Base-by-base conservation (phyloP, 2,888 invertebrate genomes). In the Dioctria rufipes region DNA sequence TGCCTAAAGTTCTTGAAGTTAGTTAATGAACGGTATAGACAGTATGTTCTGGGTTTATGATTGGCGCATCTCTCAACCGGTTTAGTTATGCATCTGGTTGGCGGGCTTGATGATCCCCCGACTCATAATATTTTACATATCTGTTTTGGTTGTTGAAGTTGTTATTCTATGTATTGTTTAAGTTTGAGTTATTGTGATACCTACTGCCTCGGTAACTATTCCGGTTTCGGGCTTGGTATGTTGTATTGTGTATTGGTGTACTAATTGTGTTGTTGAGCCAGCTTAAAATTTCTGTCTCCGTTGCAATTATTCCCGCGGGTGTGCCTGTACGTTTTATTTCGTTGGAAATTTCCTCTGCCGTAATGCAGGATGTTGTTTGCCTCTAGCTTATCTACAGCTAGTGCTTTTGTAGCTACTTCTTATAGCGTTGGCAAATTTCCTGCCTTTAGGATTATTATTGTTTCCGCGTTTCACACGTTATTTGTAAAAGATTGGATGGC, bases 391-490 rank as follows among this genome's bases (percentile, higher is more conserved):
- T 73, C 73, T 49, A 73, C 54, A 4, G 54, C 51, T 6, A 51
- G 0, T n/a, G 73, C 54, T 51, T 73, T 73, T 51, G 73, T 11
- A 4, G 51, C 73, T 5, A 37, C 6, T 37, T 73, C 54, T 51
- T 54, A 51, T 54, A 73, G 40, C 8, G 54, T 73, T 9, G 49
- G 1, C 3, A 25, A 13, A 51, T 43, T 73, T 13, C 73, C n/a
- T 1, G 73, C 73, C n/a, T 51, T 43, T 8, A 73, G 51, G n/a
- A 73, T 54, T 54, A 73, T 25, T 25, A 54, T 2, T 49, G 73
- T 73, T 73, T 51, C 73, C 4, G n/a, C 51, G 49, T 73, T 73
- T 6, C 43, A 13, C n/a, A 73, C 49, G 4, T 73, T 73, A 39
- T 54, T 54, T 9, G 51, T 54, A 25, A 73, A 49, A 11, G 49